These are phyloP conservation scores for Meriones unguiculatus DNA, from an alignment of 2,113 vertebrate genomes.

Conservation along the genomic window DNA sequence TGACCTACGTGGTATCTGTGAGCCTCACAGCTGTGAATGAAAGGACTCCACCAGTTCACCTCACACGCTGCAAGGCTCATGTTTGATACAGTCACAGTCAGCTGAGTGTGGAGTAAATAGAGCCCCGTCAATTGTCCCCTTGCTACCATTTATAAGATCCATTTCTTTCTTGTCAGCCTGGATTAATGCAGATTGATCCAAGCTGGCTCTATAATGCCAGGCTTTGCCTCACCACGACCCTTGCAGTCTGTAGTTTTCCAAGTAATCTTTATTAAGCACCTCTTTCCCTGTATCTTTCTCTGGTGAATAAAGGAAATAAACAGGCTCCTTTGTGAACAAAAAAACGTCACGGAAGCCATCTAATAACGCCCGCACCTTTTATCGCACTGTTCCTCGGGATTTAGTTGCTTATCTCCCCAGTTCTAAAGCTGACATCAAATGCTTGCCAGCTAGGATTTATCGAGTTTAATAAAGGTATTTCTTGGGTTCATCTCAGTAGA, in stretches of 20 bases:
- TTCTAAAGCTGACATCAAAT: conserved; percentile 69
- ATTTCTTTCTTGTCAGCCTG: neutral
- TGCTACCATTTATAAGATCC: neutral
- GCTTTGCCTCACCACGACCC: neutral
- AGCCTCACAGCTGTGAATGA: neutral
- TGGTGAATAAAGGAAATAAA: conserved; percentile 61
- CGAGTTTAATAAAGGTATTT: conserved; percentile 74
- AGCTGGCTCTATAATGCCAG: too few species aligned
- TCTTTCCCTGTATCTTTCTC: neutral
- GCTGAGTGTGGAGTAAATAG: neutral
- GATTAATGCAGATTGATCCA: neutral
- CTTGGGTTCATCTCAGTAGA: conserved; percentile 49
- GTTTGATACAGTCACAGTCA: too few species aligned
- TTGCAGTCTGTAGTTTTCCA: neutral
- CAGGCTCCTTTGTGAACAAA: conserved; percentile 47
- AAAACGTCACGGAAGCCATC: neutral
- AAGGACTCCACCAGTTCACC: neutral
- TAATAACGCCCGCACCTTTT: conserved; percentile 53
- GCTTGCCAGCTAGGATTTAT: conserved; percentile 71
- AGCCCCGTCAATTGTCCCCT: neutral
- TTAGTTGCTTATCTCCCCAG: conserved; percentile 54
- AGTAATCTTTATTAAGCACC: conserved; percentile 54
- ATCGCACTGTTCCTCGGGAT: conserved; percentile 61
- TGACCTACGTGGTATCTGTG: neutral
- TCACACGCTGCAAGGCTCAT: rapidly evolving